phyloP scores from a whole-genome alignment of 2,797 vertebrate species.

The Mus caroli region DNA sequence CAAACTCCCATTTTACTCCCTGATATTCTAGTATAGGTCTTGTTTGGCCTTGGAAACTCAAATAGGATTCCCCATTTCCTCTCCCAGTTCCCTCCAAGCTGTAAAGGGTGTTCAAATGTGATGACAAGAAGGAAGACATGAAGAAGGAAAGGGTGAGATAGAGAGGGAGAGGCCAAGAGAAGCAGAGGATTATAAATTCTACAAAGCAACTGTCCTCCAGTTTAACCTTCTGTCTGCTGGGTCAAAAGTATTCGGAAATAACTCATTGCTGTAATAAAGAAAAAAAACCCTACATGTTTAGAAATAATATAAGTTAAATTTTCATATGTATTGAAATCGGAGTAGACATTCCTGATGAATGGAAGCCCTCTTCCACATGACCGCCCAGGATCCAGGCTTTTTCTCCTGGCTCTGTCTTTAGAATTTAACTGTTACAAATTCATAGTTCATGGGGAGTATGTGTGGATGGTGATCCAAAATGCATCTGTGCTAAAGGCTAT shows the following conservation, averaged over 20 bases:
- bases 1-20: not conserved
- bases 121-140: constrained; percentile 26
- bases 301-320: not conserved
- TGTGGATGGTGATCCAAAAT: not conserved
- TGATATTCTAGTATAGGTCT: not conserved
- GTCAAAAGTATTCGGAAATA: not conserved
- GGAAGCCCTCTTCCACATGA: not conserved
- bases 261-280: not conserved
- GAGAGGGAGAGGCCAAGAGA: not conserved
- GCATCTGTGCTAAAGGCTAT: not conserved
- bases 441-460: not conserved
- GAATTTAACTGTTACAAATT: not conserved
- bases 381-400: not conserved
- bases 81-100: not conserved
- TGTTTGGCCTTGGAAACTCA: constrained; percentile 1
- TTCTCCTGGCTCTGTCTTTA: constrained; percentile 3
- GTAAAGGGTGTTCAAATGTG: constrained; percentile 44
- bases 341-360: not conserved
- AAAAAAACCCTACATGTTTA: not conserved
- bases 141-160: not conserved
- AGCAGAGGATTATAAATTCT: not conserved
- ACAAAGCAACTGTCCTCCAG: not conserved
- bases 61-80: not conserved
- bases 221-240: not conserved
- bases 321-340: not conserved